Conservation (phyloP, 2,113 vertebrate genomes). For the Neogale vison region DNA sequence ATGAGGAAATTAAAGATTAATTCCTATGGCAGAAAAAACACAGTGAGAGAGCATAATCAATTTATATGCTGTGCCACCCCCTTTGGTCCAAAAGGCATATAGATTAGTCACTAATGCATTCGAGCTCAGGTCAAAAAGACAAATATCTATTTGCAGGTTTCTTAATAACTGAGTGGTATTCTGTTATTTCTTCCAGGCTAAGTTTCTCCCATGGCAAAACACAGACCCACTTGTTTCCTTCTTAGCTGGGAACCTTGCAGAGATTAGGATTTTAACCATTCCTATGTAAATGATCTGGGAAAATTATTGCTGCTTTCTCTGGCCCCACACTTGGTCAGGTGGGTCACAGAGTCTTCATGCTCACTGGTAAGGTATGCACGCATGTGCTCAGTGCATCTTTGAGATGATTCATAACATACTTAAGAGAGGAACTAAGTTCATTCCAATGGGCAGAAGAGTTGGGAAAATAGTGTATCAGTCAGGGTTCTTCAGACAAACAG, state of each 20-base stretch:
- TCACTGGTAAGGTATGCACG: accelerated
- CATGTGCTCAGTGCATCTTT: not conserved
- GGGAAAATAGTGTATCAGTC: not conserved
- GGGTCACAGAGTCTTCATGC: not conserved
- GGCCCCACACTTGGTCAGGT: not conserved
- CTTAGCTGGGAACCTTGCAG: not conserved
- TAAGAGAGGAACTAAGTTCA: not conserved
- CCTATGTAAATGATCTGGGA: accelerated
- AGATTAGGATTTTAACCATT: not conserved
- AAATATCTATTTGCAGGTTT: not conserved
- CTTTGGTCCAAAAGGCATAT: not conserved
- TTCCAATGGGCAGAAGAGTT: too few relatives aligned
- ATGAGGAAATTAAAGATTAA: slow-evolving; percentile 49
- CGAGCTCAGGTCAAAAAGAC: not conserved
- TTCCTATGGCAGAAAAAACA: not conserved
- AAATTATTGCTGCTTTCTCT: not conserved
- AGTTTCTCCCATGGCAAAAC: not conserved
- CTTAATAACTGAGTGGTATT: not conserved
- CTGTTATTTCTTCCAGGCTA: not conserved
- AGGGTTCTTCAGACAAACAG: not conserved
- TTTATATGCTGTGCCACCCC: not conserved
- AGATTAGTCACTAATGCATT: not conserved
- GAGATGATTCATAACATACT: not conserved
- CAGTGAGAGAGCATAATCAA: not conserved
- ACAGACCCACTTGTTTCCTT: not conserved